Conservation (phyloP, 2,113 vertebrate species). For the Seriola quinqueradiata region DNA sequence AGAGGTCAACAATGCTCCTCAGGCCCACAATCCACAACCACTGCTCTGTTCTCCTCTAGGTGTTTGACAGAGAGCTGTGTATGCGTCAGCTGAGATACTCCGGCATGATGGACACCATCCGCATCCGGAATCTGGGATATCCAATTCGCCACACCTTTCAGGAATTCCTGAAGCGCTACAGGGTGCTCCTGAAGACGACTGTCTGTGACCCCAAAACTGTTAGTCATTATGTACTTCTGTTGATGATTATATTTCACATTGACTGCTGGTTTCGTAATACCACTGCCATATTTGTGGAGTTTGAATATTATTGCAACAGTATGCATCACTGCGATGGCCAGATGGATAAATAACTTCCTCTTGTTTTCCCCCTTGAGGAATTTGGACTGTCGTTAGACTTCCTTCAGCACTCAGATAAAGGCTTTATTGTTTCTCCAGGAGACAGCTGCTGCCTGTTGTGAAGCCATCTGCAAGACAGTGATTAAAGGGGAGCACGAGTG, state of each 20-base stretch:
- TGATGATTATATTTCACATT: background rate
- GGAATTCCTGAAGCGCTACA: conserved; percentile 89
- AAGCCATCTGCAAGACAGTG: conserved; percentile 84
- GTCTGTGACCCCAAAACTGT: conserved; percentile 80
- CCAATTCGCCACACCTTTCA: conserved; percentile 90
- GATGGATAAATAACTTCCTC: background rate
- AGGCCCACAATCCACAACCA: background rate
- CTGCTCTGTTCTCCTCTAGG: conserved; percentile 71
- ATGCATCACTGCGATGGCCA: background rate
- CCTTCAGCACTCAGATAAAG: conserved; percentile 14
- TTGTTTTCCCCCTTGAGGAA: background rate
- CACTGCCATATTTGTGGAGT: background rate
- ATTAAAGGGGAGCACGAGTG: conserved; percentile 86
- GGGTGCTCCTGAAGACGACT: conserved; percentile 81
- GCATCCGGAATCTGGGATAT: conserved; percentile 90
- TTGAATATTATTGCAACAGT: background rate
- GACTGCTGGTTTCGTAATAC: background rate
- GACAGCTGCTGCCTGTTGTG: conserved; percentile 78
- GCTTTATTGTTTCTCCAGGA: conserved; percentile 73
- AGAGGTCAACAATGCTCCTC: background rate
- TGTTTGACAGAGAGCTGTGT: conserved; percentile 91
- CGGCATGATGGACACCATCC: conserved; percentile 94
- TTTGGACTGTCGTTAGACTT: background rate
- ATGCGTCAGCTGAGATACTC: conserved; percentile 92
- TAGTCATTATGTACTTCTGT: conserved; percentile 1